A percentile compares a stretch with the other conserved stretches of the same genome.
phyloP scores from a whole-genome alignment of 2,113 vertebrate genomes.

The Caloenas nicobarica region DNA sequence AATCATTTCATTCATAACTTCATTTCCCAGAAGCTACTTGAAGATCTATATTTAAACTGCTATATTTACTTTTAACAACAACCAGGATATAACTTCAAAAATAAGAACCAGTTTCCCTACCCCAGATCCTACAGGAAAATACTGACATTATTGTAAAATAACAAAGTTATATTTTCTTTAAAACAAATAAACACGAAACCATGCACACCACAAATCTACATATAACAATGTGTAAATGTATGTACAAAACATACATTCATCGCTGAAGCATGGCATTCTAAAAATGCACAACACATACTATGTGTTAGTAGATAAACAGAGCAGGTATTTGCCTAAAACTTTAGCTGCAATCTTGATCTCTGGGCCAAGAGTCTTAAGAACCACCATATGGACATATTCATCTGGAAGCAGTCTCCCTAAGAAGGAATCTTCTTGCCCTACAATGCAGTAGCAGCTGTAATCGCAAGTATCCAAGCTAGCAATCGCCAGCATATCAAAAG shows the following conservation, averaged over 20 bases:
- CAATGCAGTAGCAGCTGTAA: neutral
- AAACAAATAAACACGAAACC: neutral
- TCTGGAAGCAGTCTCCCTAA: neutral
- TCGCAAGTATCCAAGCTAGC: neutral
- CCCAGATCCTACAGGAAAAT: neutral
- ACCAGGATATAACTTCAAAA: neutral
- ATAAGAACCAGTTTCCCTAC: neutral
- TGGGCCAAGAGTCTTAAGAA: neutral
- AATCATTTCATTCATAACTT: neutral
- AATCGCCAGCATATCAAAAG: rapidly evolving
- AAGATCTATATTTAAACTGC: neutral
- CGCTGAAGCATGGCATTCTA: neutral
- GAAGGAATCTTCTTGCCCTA: neutral
- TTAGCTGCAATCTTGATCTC: neutral
- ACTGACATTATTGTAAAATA: neutral
- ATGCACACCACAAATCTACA: neutral
- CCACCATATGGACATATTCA: rapidly evolving
- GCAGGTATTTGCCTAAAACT: neutral
- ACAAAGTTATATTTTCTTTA: neutral
- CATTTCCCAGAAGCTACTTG: neutral
- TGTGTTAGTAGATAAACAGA: neutral
- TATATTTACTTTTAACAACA: neutral
- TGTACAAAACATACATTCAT: neutral
- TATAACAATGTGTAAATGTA: neutral
- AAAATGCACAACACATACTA: neutral